A percentile compares a stretch with the other conserved stretches of the same genome.
phyloP scores from a whole-genome alignment of 2,888 invertebrate species.

The Hypomecis atomaria region DNA sequence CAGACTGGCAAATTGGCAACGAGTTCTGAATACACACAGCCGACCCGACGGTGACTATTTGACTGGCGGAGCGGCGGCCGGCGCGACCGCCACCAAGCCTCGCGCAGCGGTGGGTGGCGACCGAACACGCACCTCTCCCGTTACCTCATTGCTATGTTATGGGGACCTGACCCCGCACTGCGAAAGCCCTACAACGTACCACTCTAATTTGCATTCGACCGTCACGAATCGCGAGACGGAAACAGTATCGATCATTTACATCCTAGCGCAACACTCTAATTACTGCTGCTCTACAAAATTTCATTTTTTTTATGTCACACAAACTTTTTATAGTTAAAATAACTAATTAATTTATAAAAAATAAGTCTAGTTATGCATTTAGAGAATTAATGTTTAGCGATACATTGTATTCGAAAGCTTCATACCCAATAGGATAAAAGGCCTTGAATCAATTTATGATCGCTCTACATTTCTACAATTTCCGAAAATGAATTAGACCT shows the following conservation, averaged over 20 bases:
- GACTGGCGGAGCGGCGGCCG: conserved; percentile 69
- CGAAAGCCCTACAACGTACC: conserved; percentile 65
- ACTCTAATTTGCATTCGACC: conserved; percentile 60
- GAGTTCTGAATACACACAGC: conserved; percentile 69
- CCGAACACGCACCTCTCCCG: conserved; percentile 80
- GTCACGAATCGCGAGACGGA: conserved; percentile 36
- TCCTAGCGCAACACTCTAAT: conserved; percentile 28
- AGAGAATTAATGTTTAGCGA: no score
- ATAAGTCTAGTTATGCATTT: no score
- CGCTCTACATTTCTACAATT: no score
- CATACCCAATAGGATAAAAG: no score
- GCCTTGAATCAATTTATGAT: no score
- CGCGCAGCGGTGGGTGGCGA: conserved; percentile 80
- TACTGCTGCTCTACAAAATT: no score
- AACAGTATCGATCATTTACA: conserved; percentile 32
- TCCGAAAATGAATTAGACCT: no score
- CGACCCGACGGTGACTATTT: conserved; percentile 78
- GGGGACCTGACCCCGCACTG: conserved; percentile 76
- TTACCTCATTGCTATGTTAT: conserved; percentile 81
- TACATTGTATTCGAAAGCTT: no score
- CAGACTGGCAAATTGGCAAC: conserved; percentile 73
- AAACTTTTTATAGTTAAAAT: no score
- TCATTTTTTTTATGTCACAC: no score
- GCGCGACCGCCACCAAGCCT: conserved; percentile 72
- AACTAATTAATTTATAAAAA: no score